A percentile compares a stretch with the other conserved stretches of the same genome.
These are phyloP conservation scores for Acronicta leporina DNA, from an alignment of 2,888 invertebrate genomes.

Conservation along the genomic window DNA sequence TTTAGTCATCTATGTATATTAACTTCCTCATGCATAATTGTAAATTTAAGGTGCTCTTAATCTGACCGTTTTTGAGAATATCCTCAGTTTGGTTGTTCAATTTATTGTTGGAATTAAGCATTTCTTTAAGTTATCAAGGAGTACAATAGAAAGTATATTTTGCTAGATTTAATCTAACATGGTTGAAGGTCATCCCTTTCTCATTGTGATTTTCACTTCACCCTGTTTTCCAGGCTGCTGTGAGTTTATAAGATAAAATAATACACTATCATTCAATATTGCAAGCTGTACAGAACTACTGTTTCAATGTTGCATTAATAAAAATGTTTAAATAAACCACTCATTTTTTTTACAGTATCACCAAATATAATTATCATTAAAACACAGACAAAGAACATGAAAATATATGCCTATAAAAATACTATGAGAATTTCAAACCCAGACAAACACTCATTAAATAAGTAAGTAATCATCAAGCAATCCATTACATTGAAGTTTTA, in stretches of 20 bases:
- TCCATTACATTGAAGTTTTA: slow-evolving; percentile 10
- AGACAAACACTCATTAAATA: slow-evolving; percentile 7
- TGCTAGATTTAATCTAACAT: no score
- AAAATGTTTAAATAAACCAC: background rate
- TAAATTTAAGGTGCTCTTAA: no score
- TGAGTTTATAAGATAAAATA: background rate
- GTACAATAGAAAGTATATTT: no score
- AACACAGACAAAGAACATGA: background rate
- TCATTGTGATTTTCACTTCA: background rate
- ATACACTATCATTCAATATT: background rate
- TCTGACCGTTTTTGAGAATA: no score
- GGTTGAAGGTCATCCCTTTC: no score
- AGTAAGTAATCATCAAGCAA: slow-evolving; percentile 3
- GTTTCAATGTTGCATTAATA: background rate
- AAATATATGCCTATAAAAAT: background rate
- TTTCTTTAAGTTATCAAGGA: no score
- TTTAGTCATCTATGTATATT: no score
- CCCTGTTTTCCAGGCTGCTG: background rate
- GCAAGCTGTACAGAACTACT: background rate
- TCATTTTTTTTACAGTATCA: background rate
- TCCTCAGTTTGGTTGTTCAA: no score
- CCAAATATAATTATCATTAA: no score
- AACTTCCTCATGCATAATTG: no score
- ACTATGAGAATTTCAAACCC: background rate
- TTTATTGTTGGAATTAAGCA: no score